Evolutionary conservation across 1,140 invertebrate species (phyloP).

Genomic region (Philotrypesis tridentata): DNA sequence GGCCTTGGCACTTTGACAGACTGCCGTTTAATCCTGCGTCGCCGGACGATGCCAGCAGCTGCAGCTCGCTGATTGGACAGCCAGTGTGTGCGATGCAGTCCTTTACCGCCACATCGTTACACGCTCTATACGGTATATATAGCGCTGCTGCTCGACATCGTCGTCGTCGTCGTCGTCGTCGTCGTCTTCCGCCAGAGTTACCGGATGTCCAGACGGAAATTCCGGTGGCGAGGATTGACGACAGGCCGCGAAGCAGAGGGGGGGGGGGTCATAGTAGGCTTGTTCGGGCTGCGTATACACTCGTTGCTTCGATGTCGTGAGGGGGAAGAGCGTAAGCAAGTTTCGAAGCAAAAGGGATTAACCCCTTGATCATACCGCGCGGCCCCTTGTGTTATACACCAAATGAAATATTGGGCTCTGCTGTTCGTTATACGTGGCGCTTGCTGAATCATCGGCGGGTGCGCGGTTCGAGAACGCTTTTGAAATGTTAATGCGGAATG

Average conservation of each 20-base stretch:
- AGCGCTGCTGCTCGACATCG: too few relatives aligned
- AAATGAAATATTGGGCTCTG: too few relatives aligned
- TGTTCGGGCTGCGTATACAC: neutral
- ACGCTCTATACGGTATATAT: too few relatives aligned
- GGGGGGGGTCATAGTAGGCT: too few relatives aligned
- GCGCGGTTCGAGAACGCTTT: too few relatives aligned
- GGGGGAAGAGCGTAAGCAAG: neutral
- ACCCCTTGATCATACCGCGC: too few relatives aligned
- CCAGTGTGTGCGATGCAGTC: neutral
- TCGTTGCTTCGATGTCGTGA: neutral
- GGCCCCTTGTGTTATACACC: too few relatives aligned
- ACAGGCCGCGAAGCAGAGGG: neutral
- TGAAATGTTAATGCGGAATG: too few relatives aligned
- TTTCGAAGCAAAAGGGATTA: neutral
- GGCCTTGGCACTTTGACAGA: slow-evolving; percentile 36
- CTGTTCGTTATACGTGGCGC: too few relatives aligned
- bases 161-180: neutral
- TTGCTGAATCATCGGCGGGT: too few relatives aligned
- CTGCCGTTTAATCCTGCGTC: slow-evolving; percentile 29
- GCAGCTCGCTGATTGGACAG: neutral
- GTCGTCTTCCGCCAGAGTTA: neutral
- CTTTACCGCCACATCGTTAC: neutral
- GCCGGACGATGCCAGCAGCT: neutral
- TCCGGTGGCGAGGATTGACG: slow-evolving; percentile 2
- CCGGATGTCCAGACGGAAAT: neutral